A percentile compares a stretch with the other conserved stretches of the same genome.
Conservation (phyloP, 2,797 vertebrate species). For the Taenioides sp. region DNA sequence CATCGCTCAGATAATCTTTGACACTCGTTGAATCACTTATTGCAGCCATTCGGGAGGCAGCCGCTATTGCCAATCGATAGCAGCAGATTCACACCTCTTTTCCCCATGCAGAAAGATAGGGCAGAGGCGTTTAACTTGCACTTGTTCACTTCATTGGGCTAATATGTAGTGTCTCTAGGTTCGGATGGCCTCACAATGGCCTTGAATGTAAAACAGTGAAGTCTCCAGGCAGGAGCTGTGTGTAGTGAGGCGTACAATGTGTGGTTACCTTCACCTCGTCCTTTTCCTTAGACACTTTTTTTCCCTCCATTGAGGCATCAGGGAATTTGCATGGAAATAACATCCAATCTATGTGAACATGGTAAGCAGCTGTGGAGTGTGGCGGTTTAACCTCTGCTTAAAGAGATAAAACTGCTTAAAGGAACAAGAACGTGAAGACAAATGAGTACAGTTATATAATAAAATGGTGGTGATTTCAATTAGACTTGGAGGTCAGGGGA, state of each 20-base stretch:
- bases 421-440: neutral
- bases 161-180: conserved; percentile 53
- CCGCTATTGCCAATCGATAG: conserved; percentile 19
- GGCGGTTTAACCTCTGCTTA: neutral
- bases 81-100: conserved; percentile 12
- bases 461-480: neutral
- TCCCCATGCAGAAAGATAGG: neutral
- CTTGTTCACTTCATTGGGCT: conserved; percentile 57
- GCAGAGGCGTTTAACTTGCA: conserved; percentile 39
- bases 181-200: conserved; percentile 41
- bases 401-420: conserved; percentile 17
- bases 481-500: neutral
- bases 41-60: neutral
- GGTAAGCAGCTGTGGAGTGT: conserved; percentile 6
- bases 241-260: conserved; percentile 38
- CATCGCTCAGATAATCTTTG: conserved; percentile 15
- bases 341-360: conserved; percentile 5
- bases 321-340: conserved; percentile 48
- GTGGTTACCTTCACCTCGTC: conserved; percentile 32
- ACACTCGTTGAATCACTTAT: neutral
- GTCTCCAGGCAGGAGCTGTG: conserved; percentile 35
- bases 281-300: conserved; percentile 39
- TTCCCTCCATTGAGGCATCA: conserved; percentile 10
- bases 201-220: conserved; percentile 56
- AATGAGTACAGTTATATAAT: neutral